phyloP scores from a whole-genome alignment of 1,140 invertebrate genomes.

The Trialeurodes vaporariorum region DNA sequence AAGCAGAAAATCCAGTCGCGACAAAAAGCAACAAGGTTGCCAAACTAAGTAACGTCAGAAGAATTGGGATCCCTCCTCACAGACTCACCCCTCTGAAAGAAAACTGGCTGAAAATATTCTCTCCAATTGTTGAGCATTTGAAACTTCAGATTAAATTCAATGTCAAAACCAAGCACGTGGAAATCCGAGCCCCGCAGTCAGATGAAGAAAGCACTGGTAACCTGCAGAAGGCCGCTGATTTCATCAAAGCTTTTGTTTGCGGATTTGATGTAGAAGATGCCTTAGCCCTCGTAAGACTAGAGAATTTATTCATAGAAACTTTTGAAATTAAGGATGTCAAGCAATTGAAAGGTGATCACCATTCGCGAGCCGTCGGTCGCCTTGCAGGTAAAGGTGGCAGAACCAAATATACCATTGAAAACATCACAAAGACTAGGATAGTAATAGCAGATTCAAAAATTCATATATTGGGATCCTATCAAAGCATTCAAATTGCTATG shows the following conservation, averaged over 20 bases:
- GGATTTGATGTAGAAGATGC: conserved; percentile 98
- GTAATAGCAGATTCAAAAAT: conserved; percentile 93
- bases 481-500: conserved; percentile 92
- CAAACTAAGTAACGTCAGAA: conserved; percentile 20
- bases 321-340: conserved; percentile 98
- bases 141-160: conserved; percentile 92
- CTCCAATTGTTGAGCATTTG: conserved; percentile 89
- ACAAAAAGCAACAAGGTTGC: background rate
- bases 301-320: conserved; percentile 94
- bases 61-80: conserved; percentile 54
- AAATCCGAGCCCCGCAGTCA: conserved; percentile 56
- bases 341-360: conserved; percentile 88
- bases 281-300: conserved; percentile 82
- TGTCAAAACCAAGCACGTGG: conserved; percentile 79
- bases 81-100: conserved; percentile 89
- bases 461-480: conserved; percentile 93
- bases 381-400: conserved; percentile 94
- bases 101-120: conserved; percentile 95
- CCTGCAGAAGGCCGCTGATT: conserved; percentile 95
- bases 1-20: background rate
- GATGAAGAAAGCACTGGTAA: conserved; percentile 80
- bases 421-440: conserved; percentile 96
- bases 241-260: conserved; percentile 90
- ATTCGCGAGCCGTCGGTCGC: conserved; percentile 88
- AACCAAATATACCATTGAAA: conserved; percentile 98